phyloP scores from a whole-genome alignment of 2,797 vertebrate genomes.

The Echeneis naucrates region DNA sequence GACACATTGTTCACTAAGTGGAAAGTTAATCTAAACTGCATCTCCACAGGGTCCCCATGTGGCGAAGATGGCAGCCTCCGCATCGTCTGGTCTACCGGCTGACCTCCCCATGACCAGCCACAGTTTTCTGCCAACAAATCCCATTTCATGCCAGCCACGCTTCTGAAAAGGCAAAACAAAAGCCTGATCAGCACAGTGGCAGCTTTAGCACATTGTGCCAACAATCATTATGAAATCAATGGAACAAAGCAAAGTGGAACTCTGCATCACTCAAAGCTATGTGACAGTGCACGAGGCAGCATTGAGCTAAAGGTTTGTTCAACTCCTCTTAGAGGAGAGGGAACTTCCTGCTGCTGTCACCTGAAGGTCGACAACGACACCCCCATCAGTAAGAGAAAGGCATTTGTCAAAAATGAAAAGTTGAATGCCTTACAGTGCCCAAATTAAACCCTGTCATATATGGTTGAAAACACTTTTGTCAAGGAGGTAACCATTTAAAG shows the following conservation, averaged over 20 bases:
- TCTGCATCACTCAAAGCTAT: slow-evolving; percentile 38
- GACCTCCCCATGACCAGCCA: slow-evolving; percentile 66
- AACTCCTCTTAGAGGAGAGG: slow-evolving; percentile 1
- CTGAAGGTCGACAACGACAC: slow-evolving; percentile 5
- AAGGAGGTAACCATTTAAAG: neutral
- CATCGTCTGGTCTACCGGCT: slow-evolving; percentile 56
- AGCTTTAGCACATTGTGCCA: slow-evolving; percentile 63
- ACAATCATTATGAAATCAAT: slow-evolving; percentile 73
- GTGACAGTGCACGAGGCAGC: slow-evolving; percentile 12
- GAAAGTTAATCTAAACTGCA: slow-evolving; percentile 76
- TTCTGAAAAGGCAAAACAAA: slow-evolving; percentile 74
- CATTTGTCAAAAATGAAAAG: neutral
- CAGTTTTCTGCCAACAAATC: slow-evolving; percentile 72
- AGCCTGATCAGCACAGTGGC: slow-evolving; percentile 69
- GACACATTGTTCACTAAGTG: slow-evolving; percentile 74
- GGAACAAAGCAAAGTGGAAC: slow-evolving; percentile 66
- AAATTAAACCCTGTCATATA: neutral
- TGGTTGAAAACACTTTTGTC: neutral
- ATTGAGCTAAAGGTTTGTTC: slow-evolving; percentile 9
- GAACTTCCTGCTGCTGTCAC: slow-evolving; percentile 11
- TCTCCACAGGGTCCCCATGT: slow-evolving; percentile 58
- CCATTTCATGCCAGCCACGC: slow-evolving; percentile 71
- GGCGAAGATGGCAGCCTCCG: slow-evolving; percentile 57
- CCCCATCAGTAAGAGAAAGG: neutral
- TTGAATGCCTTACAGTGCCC: neutral